phyloP scores from a whole-genome alignment of 1,140 invertebrate genomes.

The Trichonephila inaurata region DNA sequence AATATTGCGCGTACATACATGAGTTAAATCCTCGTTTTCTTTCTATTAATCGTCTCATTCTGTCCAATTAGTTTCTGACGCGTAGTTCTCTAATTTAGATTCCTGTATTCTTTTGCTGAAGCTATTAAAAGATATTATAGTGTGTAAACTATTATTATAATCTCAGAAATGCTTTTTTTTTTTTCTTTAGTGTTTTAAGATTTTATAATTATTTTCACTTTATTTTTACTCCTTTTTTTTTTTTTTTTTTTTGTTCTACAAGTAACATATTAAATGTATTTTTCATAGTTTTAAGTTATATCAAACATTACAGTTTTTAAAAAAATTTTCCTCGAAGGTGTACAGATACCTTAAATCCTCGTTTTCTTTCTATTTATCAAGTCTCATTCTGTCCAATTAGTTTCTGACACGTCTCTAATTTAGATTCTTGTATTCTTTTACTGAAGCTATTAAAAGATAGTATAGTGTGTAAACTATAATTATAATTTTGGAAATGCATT shows the following conservation, averaged over 20 bases:
- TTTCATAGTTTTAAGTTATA: no score
- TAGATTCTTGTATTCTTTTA: not conserved
- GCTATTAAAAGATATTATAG: not conserved
- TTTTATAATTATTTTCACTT: no score
- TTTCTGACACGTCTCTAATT: not conserved
- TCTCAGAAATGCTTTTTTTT: not conserved
- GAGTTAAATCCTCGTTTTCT: not conserved
- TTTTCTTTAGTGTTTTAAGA: no score
- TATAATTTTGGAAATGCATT: not conserved
- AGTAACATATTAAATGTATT: no score
- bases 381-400: not conserved
- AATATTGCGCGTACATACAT: not conserved
- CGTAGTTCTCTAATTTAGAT: not conserved
- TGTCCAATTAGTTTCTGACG: not conserved
- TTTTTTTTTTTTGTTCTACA: no score
- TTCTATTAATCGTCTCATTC: not conserved
- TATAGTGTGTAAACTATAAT: not conserved
- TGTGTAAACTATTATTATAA: not conserved
- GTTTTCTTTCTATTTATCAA: not conserved
- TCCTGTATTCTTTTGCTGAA: not conserved
- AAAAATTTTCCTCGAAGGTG: no score
- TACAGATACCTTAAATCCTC: not conserved
- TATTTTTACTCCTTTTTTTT: no score
- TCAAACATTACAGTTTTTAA: no score
- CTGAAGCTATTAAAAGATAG: not conserved